Conservation (phyloP, 2,888 invertebrate genomes). For the Polia nebulosa region DNA sequence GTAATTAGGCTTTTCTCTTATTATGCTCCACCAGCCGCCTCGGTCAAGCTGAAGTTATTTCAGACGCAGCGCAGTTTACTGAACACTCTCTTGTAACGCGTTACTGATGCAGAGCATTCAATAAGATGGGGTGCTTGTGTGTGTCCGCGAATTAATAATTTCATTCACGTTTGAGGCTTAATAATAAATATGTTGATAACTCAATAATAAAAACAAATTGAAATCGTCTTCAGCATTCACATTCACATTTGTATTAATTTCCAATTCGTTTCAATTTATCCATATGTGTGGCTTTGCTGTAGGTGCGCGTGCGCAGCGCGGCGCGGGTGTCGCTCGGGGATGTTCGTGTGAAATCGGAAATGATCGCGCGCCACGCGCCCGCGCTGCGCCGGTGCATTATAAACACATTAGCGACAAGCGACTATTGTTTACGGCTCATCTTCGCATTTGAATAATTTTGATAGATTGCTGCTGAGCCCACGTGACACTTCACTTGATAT, state of each 20-base stretch:
- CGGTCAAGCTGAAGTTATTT: constrained; percentile 13
- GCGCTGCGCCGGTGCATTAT: constrained; percentile 65
- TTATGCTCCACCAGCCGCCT: constrained; percentile 25
- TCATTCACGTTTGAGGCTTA: constrained; percentile 8
- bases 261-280: constrained; percentile 66
- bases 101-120: constrained; percentile 8
- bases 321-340: constrained; percentile 30
- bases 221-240: constrained; percentile 35
- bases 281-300: constrained; percentile 35
- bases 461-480: constrained; percentile 58
- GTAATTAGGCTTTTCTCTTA: constrained; percentile 50
- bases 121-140: constrained; percentile 1
- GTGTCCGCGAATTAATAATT: constrained; percentile 14
- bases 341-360: constrained; percentile 68
- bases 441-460: constrained; percentile 80
- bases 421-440: constrained; percentile 77
- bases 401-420: constrained; percentile 72
- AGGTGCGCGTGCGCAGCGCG: constrained; percentile 54
- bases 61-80: constrained; percentile 6
- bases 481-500: constrained; percentile 6
- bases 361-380: constrained; percentile 65
- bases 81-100: constrained; percentile 11
- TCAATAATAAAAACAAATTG: constrained; percentile 50
- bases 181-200: constrained; percentile 37
- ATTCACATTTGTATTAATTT: constrained; percentile 59